A percentile compares a stretch with the other conserved stretches of the same genome.
Conservation (phyloP, 2,888 invertebrate genomes). For the Apotomis capreana region DNA sequence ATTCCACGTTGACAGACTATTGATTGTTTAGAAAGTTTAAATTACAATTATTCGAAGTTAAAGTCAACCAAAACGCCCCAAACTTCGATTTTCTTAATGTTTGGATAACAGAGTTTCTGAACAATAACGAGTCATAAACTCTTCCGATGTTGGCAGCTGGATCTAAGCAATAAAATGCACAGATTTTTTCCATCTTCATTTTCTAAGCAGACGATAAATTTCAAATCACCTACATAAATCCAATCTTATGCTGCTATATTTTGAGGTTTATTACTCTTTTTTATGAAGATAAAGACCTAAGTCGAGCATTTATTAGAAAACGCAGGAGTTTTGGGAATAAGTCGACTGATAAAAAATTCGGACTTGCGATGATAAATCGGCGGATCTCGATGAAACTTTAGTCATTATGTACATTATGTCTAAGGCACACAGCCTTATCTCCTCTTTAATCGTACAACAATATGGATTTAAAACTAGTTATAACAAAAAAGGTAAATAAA, state of each 20-base stretch:
- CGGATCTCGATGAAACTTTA: too few relatives aligned
- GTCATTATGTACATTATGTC: too few relatives aligned
- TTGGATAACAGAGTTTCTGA: conserved; percentile 23
- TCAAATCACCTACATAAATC: conserved; percentile 32
- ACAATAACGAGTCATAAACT: conserved; percentile 34
- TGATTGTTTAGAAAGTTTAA: conserved; percentile 32
- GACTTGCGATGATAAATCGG: neutral
- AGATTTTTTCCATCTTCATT: conserved; percentile 31
- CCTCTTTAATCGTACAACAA: too few relatives aligned
- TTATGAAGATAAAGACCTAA: conserved; percentile 23
- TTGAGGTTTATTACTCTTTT: conserved; percentile 25
- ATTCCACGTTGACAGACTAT: conserved; percentile 21
- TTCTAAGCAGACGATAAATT: conserved; percentile 30
- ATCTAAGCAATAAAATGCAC: conserved; percentile 19
- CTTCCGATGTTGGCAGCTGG: neutral
- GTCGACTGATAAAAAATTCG: neutral
- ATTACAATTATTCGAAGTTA: conserved; percentile 28
- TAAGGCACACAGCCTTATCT: too few relatives aligned
- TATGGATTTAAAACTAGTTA: too few relatives aligned
- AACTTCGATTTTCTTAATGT: conserved; percentile 18
- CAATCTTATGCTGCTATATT: conserved; percentile 13
- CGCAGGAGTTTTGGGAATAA: neutral
- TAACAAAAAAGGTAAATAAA: too few relatives aligned
- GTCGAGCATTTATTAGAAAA: neutral
- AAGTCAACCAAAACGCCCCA: conserved; percentile 17